These are phyloP conservation scores for Ficedula albicollis DNA, from an alignment of 2,797 vertebrate species.

Conservation along the genomic window DNA sequence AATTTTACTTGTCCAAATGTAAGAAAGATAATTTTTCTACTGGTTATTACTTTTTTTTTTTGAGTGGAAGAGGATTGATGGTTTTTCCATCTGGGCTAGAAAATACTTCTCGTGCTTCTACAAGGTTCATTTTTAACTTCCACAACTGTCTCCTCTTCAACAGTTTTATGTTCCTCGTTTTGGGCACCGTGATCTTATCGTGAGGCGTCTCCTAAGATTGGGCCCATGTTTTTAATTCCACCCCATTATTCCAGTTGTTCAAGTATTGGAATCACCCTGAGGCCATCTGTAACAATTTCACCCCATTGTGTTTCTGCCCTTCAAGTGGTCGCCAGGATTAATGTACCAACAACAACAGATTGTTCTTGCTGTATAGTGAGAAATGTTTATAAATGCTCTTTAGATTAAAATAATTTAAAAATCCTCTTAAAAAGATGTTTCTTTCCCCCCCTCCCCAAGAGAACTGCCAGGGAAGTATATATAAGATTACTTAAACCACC, in stretches of 20 bases:
- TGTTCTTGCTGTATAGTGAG: background rate
- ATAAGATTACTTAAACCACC: background rate
- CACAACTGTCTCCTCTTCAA: background rate
- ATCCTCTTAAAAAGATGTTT: background rate
- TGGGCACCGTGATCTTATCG: background rate
- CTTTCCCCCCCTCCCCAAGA: accelerated
- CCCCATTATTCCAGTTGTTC: background rate
- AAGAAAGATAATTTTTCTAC: background rate
- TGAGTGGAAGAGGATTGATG: background rate
- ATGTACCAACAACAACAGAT: background rate
- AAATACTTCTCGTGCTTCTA: background rate
- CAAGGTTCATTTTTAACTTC: background rate
- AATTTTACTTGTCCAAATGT: background rate
- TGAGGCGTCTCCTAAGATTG: background rate
- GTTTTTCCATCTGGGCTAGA: background rate
- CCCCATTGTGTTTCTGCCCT: conserved; percentile 33
- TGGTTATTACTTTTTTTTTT: background rate
- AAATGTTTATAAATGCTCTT: background rate
- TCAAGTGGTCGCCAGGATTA: conserved; percentile 12
- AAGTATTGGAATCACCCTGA: conserved; percentile 14
- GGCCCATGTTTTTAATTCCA: background rate
- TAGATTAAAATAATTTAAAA: conserved; percentile 32
- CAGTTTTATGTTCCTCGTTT: background rate
- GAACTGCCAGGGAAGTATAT: background rate
- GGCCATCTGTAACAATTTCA: conserved; percentile 33